Conservation (phyloP, 1,140 invertebrate genomes). For the Rhagoletis zephyria region DNA sequence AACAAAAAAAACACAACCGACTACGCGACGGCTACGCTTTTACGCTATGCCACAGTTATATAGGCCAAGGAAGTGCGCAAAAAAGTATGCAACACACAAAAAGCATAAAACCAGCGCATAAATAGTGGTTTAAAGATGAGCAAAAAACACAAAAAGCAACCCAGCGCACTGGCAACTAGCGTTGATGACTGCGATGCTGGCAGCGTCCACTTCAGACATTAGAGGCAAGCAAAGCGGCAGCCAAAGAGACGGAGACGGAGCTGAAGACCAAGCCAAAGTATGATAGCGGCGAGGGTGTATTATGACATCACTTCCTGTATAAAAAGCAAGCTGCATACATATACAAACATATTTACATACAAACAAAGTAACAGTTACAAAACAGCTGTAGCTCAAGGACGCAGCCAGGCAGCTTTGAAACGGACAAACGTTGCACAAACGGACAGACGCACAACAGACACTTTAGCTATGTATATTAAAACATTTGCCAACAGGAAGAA, state of each 20-base stretch:
- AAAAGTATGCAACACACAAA: slow-evolving; percentile 35
- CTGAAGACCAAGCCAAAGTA: background rate
- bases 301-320: slow-evolving; percentile 44
- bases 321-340: background rate
- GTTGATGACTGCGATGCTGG: slow-evolving; percentile 2
- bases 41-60: background rate
- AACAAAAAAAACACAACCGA: background rate
- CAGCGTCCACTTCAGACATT: slow-evolving; percentile 41
- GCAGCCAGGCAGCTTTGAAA: background rate
- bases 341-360: background rate
- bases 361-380: background rate
- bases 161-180: background rate
- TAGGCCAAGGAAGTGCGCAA: slow-evolving; percentile 44
- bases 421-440: background rate
- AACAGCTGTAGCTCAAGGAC: slow-evolving; percentile 51
- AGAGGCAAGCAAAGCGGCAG: background rate
- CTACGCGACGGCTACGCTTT: background rate
- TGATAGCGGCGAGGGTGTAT: slow-evolving; percentile 14
- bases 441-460: background rate
- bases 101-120: background rate
- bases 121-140: slow-evolving; percentile 42
- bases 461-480: slow-evolving; percentile 25
- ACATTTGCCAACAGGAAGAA: background rate
- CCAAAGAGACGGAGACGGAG: background rate
- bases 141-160: slow-evolving; percentile 3